Evolutionary conservation across 2,113 vertebrate genomes (phyloP), one percentile per base, ranked within the genome.

Genomic region (Sclerurus mexicanus): DNA sequence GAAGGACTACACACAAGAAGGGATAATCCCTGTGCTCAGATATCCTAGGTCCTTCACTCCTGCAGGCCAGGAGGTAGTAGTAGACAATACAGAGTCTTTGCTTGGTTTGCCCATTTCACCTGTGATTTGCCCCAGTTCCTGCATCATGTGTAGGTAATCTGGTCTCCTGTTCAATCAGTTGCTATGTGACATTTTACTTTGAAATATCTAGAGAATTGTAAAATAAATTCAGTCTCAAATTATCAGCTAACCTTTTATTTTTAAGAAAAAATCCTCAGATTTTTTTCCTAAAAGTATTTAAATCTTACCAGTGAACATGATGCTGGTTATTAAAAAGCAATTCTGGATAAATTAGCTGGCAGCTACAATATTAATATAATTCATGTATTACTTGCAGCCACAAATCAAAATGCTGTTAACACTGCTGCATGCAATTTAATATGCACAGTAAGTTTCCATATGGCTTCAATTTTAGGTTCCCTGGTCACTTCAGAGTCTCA

Each of bases 331-430:
- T 98, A 98, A 98, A 98, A 98, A 97, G 97, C 98, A 97, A 98
- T 98, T 98, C 97, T 95, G 93, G 83, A 97, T 97, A 98, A 98
- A 98, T 98, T 97, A 98, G 96, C 97, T 98, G 97, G 97, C 96
- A 98, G 97, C 97, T 97, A 98, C 97, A 97, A 98, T 98, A 98
- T 98, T 98, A 98, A 98, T 98, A 97, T 98, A 98, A 98, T 98
- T 98, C 96, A 98, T 98, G 98, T 98, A 98, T 98, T 98, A 98
- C 97, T 98, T 97, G 96, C 97, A 98, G 96, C 96, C 97, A 98
- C 98, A 98, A 98, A 98, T 98, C 97, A 98, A 98, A 97, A 98
- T 68, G 79, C 96, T 98, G 97, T 98, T 98, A 98, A 98, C 97
- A 97, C 91, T 95, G 97, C 95, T 97, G 95, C 96, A 96, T 90